A percentile compares a stretch with the other conserved stretches of the same genome.
Conservation (phyloP, 2,113 vertebrate genomes). For the Cyanoderma ruficeps region DNA sequence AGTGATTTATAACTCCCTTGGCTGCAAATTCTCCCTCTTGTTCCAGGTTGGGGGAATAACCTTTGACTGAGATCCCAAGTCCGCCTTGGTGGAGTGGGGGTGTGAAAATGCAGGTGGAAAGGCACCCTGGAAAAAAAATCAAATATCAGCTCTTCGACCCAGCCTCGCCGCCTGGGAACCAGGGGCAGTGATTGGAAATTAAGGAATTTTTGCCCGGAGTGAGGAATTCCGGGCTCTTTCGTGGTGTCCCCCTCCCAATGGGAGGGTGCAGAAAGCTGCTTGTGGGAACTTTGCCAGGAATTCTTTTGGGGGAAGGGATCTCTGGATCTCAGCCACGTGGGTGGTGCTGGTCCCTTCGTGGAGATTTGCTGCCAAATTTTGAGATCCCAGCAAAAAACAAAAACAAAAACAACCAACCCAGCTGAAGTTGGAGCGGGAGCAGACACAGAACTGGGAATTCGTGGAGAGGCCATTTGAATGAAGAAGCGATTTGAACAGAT, state of each 20-base stretch:
- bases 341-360: rapidly evolving
- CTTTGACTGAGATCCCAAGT: not conserved
- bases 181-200: rapidly evolving
- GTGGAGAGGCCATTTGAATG: rapidly evolving
- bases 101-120: rapidly evolving
- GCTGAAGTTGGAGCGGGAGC: not conserved
- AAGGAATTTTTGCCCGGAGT: not conserved
- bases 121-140: not conserved
- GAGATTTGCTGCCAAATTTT: not conserved
- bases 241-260: not conserved
- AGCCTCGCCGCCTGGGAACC: not conserved
- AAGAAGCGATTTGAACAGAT: not conserved
- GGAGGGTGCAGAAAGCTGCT: not conserved
- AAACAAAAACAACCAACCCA: not conserved
- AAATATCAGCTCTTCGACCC: not conserved
- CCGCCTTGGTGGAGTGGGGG: not conserved
- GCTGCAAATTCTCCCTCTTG: not conserved
- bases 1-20: not conserved
- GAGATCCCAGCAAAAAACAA: not conserved
- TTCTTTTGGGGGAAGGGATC: rapidly evolving
- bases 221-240: not conserved
- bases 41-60: not conserved
- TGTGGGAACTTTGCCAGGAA: not conserved
- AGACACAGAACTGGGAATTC: rapidly evolving
- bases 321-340: not conserved